A percentile compares a stretch with the other conserved stretches of the same genome.
Conservation (phyloP, 2,888 invertebrate genomes). For the Molorchus minor region DNA sequence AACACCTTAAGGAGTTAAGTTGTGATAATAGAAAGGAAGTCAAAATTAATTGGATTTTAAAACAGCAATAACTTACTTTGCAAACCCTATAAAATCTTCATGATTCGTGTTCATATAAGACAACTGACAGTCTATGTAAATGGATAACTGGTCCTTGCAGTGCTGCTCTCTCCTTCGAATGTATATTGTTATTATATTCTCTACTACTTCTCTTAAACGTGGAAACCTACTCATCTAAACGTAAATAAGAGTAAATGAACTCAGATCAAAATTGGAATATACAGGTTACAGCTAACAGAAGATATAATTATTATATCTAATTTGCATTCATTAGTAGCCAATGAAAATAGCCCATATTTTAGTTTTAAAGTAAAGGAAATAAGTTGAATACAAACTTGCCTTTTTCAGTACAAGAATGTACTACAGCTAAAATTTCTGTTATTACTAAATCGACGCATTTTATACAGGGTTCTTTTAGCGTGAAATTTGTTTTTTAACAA, state of each 20-base stretch:
- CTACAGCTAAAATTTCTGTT: conserved; percentile 93
- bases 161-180: conserved; percentile 93
- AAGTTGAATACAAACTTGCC: background rate
- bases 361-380: background rate
- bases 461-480: conserved; percentile 94
- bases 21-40: no score
- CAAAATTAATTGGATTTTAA: background rate
- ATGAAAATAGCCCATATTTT: background rate
- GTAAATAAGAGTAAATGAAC: conserved; percentile 15
- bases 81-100: conserved; percentile 98
- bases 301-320: no score
- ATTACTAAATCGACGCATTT: conserved; percentile 99
- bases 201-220: conserved; percentile 95
- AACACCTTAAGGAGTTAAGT: no score
- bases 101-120: conserved; percentile 99
- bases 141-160: conserved; percentile 94
- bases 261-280: no score
- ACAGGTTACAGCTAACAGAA: no score
- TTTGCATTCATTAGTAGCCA: no score
- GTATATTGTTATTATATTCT: conserved; percentile 94
- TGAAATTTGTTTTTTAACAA: conserved; percentile 98
- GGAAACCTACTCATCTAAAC: conserved; percentile 95
- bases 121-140: conserved; percentile 94
- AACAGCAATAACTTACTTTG: conserved; percentile 76
- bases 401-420: conserved; percentile 94